Percentiles rank a stretch among this genome's conserved stretches.
These are phyloP conservation scores for Ennomos quercinarius DNA, from an alignment of 2,888 invertebrate genomes.

Conservation along the genomic window DNA sequence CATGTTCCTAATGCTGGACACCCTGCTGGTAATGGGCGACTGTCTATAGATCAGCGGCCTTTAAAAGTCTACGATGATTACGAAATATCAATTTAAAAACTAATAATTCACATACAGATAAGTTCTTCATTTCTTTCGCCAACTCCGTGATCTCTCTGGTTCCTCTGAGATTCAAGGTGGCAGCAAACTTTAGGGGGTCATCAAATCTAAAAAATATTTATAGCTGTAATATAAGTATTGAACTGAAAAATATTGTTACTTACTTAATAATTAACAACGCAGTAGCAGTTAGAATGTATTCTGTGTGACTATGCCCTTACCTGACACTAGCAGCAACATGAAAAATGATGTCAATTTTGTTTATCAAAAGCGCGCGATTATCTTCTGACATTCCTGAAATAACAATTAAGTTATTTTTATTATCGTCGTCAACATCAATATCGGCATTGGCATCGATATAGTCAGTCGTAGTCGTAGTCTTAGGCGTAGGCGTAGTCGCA, in stretches of 20 bases:
- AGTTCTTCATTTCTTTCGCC: conserved; percentile 82
- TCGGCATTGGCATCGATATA: too few species aligned
- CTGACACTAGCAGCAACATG: conserved; percentile 93
- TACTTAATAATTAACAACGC: too few species aligned
- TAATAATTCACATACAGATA: conserved; percentile 65
- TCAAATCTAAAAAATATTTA: conserved; percentile 87
- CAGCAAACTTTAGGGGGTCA: conserved; percentile 88
- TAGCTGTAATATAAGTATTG: neutral
- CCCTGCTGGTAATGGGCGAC: too few species aligned
- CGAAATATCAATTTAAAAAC: too few species aligned
- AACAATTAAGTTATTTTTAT: too few species aligned
- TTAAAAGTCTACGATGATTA: too few species aligned
- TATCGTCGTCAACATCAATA: too few species aligned
- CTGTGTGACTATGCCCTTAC: conserved; percentile 45
- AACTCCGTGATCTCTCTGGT: conserved; percentile 87
- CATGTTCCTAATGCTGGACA: too few species aligned
- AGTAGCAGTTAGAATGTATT: neutral
- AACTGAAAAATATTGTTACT: too few species aligned
- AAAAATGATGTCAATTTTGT: conserved; percentile 89
- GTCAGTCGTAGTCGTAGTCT: too few species aligned
- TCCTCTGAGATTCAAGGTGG: conserved; percentile 87
- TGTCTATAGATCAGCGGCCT: too few species aligned
- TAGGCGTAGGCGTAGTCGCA: too few species aligned
- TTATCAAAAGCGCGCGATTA: conserved; percentile 77
- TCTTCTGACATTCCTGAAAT: conserved; percentile 81